Conservation (phyloP, 2,888 invertebrate genomes). For the Trichogramma evanescens region DNA sequence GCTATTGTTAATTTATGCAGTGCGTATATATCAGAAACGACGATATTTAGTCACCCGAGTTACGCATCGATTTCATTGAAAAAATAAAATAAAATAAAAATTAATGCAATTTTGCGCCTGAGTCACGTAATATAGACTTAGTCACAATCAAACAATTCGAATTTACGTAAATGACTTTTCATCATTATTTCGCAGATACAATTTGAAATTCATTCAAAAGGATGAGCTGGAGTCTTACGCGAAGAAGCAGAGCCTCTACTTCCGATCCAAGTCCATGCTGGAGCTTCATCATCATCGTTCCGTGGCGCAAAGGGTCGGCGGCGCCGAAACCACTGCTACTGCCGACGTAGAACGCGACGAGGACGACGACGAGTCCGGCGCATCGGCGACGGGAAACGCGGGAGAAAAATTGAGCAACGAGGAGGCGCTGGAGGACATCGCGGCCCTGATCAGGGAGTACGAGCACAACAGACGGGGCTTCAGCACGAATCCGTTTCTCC, state of each 20-base stretch:
- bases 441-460: conserved; percentile 39
- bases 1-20: too few species aligned
- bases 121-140: too few species aligned
- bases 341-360: not conserved
- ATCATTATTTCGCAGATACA: conserved; percentile 10
- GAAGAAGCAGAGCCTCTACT: conserved; percentile 12
- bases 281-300: conserved; percentile 27
- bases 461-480: conserved; percentile 40
- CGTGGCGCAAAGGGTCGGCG: not conserved
- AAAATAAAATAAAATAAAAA: too few species aligned
- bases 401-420: not conserved
- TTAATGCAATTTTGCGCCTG: too few species aligned
- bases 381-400: not conserved
- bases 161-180: not conserved
- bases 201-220: conserved; percentile 27
- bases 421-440: conserved; percentile 27
- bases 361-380: not conserved
- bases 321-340: not conserved
- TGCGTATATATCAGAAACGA: too few species aligned
- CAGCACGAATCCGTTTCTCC: conserved; percentile 40
- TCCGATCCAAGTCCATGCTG: conserved; percentile 38
- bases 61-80: too few species aligned
- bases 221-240: conserved; percentile 17
- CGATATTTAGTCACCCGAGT: too few species aligned
- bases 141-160: not conserved